These are phyloP conservation scores for Gymnoscelis rufifasciata DNA, from an alignment of 2,888 invertebrate genomes.

Conservation along the genomic window DNA sequence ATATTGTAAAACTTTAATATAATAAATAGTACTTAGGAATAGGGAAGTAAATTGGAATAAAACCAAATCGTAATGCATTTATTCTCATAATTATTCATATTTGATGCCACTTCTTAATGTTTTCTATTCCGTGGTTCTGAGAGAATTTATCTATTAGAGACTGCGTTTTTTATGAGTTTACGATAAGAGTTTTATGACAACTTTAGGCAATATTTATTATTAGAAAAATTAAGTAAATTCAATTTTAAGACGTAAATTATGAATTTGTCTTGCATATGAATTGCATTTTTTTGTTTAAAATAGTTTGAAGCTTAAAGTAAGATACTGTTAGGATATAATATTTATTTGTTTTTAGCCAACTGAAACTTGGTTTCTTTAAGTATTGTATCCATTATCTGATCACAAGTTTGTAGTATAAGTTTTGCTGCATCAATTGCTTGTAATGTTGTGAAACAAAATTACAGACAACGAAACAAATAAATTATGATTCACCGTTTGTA, in stretches of 20 bases:
- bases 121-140: constrained; percentile 19
- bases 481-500: constrained; percentile 41
- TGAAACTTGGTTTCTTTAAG: constrained; percentile 12
- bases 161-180: constrained; percentile 50
- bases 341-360: constrained; percentile 2
- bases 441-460: constrained; percentile 31
- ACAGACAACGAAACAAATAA: constrained; percentile 57
- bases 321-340: constrained; percentile 2
- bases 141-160: constrained; percentile 51
- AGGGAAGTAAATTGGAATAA: too few relatives aligned
- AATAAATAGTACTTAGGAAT: too few relatives aligned
- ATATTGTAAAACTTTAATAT: too few relatives aligned
- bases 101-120: constrained; percentile 9
- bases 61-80: neutral
- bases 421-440: constrained; percentile 22
- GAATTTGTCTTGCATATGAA: constrained; percentile 22
- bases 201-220: constrained; percentile 60
- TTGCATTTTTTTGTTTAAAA: constrained; percentile 22
- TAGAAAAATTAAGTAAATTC: constrained; percentile 46
- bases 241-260: constrained; percentile 41
- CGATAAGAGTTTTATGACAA: constrained; percentile 49
- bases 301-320: constrained; percentile 8
- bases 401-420: constrained; percentile 1
- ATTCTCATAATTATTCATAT: neutral
- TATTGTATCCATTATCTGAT: neutral